Evolutionary conservation across 2,113 vertebrate genomes (phyloP).

Genomic region (Sinocyclocheilus anophthalmus): DNA sequence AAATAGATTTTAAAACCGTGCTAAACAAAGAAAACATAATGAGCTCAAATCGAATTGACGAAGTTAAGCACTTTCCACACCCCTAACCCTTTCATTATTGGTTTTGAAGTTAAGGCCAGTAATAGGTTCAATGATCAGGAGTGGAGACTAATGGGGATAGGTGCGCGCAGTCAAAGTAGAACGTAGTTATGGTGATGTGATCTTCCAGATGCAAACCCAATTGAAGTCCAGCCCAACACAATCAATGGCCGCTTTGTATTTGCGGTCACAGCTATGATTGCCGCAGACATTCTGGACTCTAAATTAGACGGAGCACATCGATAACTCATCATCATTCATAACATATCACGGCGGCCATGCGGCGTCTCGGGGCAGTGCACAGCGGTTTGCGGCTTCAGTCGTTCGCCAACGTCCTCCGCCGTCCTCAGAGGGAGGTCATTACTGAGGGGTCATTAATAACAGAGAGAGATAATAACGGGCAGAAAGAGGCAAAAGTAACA

Average conservation of each 20-base stretch:
- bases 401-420: not conserved
- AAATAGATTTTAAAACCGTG: not conserved
- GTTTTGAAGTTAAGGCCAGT: constrained; percentile 60
- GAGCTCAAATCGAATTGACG: not conserved
- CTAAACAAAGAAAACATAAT: not conserved
- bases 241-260: constrained; percentile 49
- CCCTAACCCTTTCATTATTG: constrained; percentile 59
- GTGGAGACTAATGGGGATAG: constrained; percentile 64
- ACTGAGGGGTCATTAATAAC: constrained; percentile 32
- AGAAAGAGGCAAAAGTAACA: constrained; percentile 1
- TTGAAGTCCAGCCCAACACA: constrained; percentile 40
- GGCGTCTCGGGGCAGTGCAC: constrained; percentile 37
- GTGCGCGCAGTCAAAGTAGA: constrained; percentile 60
- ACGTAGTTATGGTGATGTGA: constrained; percentile 22
- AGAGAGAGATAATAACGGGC: constrained; percentile 4
- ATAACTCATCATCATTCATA: constrained; percentile 78
- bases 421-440: constrained; percentile 5
- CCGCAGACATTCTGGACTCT: constrained; percentile 67
- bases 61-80: constrained; percentile 11
- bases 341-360: constrained; percentile 63
- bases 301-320: constrained; percentile 70
- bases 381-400: constrained; percentile 23
- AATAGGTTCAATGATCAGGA: constrained; percentile 60
- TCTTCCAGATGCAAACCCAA: constrained; percentile 18
- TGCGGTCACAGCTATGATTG: constrained; percentile 60